phyloP scores from a whole-genome alignment of 2,797 vertebrate species.

The Cuniculus paca region DNA sequence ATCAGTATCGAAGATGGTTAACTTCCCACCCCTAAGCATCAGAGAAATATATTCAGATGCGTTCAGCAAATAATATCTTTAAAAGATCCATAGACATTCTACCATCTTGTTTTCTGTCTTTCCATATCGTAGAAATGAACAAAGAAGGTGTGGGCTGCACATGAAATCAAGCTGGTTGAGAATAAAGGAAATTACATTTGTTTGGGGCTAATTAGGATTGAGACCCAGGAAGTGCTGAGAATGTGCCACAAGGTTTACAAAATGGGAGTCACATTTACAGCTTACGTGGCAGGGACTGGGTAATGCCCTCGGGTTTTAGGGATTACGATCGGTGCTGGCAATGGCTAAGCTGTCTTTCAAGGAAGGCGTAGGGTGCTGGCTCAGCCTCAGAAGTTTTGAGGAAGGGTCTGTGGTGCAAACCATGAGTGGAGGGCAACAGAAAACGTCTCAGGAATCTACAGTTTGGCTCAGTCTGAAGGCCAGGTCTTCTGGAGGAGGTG shows the following conservation, averaged over 20 bases:
- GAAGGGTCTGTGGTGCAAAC: too few relatives aligned
- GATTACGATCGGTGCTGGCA: too few relatives aligned
- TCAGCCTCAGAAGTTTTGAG: neutral
- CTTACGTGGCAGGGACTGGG: too few relatives aligned
- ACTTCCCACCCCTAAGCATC: neutral
- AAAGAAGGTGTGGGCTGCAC: neutral
- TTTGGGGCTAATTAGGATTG: neutral
- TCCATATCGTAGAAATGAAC: neutral
- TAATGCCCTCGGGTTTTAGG: neutral
- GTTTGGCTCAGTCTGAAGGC: neutral
- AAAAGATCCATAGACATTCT: neutral
- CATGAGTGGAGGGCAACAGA: neutral
- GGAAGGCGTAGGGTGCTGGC: neutral
- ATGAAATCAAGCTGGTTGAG: neutral
- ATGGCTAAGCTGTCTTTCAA: neutral
- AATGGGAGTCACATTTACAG: neutral
- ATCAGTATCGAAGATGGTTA: neutral
- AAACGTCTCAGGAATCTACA: too few relatives aligned
- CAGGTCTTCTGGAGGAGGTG: accelerated
- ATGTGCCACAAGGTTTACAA: neutral
- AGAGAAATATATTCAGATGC: neutral
- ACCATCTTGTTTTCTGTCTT: neutral
- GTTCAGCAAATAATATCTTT: neutral
- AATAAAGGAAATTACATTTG: neutral
- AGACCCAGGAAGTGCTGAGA: neutral